Conservation (phyloP, 1,140 invertebrate species). For the Nautilus pompilius region DNA sequence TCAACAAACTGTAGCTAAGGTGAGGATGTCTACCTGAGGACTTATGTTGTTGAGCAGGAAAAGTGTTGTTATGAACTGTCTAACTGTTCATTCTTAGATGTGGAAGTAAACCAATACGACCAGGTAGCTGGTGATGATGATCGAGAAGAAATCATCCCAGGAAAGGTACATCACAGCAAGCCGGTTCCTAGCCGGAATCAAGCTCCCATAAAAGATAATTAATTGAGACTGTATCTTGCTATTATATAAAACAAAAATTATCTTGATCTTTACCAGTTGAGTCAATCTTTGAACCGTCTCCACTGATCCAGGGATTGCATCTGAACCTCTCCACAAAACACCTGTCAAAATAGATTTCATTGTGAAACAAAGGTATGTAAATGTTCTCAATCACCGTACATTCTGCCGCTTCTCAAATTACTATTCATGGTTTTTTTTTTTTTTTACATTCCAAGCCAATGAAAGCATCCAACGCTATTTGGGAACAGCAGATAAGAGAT, state of each 20-base stretch:
- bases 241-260: neutral
- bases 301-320: constrained; percentile 30
- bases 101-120: neutral
- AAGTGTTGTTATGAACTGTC: too few relatives aligned
- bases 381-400: too few relatives aligned
- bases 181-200: neutral
- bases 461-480: too few relatives aligned
- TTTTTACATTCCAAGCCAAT: too few relatives aligned
- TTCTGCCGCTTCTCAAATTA: too few relatives aligned
- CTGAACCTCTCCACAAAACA: constrained; percentile 37
- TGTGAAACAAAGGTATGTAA: too few relatives aligned
- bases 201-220: neutral
- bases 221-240: neutral
- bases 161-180: neutral
- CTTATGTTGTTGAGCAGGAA: too few relatives aligned
- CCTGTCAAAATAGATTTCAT: constrained; percentile 25
- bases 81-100: too few relatives aligned
- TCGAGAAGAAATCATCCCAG: neutral
- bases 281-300: constrained; percentile 31
- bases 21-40: too few relatives aligned
- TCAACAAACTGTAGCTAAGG: too few relatives aligned
- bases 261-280: constrained; percentile 26
- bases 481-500: too few relatives aligned
- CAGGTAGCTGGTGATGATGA: neutral
- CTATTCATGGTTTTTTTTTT: too few relatives aligned